These are phyloP conservation scores for Merluccius polli DNA, from an alignment of 2,797 vertebrate genomes.

Conservation along the genomic window DNA sequence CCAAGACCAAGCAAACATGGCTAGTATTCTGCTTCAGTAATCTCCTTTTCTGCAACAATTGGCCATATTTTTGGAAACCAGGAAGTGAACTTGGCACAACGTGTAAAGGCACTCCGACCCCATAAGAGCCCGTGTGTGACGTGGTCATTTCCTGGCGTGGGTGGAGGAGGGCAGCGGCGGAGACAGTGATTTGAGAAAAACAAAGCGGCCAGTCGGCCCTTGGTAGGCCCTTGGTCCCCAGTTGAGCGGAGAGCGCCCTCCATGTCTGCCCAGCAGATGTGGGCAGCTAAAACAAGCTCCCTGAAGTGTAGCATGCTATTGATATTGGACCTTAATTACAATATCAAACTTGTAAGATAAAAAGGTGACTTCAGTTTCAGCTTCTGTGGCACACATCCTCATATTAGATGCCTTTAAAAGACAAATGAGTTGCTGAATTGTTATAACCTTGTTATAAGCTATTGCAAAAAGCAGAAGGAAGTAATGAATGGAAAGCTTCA, in stretches of 20 bases:
- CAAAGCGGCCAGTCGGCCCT: neutral
- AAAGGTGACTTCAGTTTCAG: neutral
- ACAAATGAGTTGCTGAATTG: no score
- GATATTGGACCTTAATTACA: neutral
- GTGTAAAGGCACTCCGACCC: neutral
- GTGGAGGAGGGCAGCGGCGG: neutral
- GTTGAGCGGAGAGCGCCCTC: neutral
- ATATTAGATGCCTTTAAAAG: neutral
- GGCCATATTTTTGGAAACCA: slow-evolving; percentile 6
- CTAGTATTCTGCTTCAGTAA: slow-evolving; percentile 6
- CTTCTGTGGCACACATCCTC: neutral
- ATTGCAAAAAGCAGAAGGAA: neutral
- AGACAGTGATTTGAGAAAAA: neutral
- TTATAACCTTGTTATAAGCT: no score
- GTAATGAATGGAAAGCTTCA: neutral
- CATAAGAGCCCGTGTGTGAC: neutral
- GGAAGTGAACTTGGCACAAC: slow-evolving; percentile 6
- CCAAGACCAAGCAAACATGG: neutral
- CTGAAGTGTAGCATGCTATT: neutral
- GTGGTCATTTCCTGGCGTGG: slow-evolving; percentile 4
- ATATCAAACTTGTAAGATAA: neutral
- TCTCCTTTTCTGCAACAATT: slow-evolving; percentile 15
- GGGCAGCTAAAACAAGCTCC: neutral
- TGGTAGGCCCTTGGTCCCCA: neutral
- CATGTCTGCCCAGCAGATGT: neutral